Evolutionary conservation across 1,140 invertebrate species (phyloP).

Genomic region (Drosophila carrolli): DNA sequence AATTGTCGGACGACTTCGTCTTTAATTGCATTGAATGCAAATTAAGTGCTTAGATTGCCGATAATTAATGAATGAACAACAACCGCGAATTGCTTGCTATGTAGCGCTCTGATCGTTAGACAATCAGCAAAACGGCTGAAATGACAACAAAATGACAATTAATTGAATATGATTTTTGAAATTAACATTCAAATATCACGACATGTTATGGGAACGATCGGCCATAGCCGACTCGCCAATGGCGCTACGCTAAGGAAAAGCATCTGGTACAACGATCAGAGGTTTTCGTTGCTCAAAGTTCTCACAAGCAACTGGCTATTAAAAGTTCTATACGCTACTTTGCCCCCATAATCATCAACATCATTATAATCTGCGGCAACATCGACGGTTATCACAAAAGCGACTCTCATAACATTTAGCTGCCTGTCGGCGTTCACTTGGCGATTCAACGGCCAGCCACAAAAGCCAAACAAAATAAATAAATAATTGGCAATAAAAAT

Average conservation of each 20-base stretch:
- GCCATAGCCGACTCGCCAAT: neutral
- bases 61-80: slow-evolving; percentile 75
- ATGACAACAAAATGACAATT: slow-evolving; percentile 72
- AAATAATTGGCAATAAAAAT: slow-evolving; percentile 83
- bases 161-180: slow-evolving; percentile 70
- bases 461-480: slow-evolving; percentile 76
- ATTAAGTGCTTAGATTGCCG: slow-evolving; percentile 62
- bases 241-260: slow-evolving; percentile 1
- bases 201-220: slow-evolving; percentile 15
- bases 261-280: neutral
- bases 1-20: slow-evolving; percentile 41
- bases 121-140: slow-evolving; percentile 57
- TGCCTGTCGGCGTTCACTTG: slow-evolving; percentile 29
- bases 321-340: neutral
- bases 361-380: slow-evolving; percentile 24
- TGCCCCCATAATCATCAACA: neutral
- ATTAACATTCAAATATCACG: slow-evolving; percentile 51
- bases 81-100: slow-evolving; percentile 16
- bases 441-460: slow-evolving; percentile 39
- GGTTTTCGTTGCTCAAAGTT: neutral
- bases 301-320: neutral
- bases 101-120: slow-evolving; percentile 26
- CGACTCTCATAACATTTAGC: slow-evolving; percentile 40
- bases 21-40: slow-evolving; percentile 77
- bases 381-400: slow-evolving; percentile 11